A percentile compares a stretch with the other conserved stretches of the same genome.
Evolutionary conservation across 2,797 vertebrate species (phyloP).

Genomic region (Parambassis ranga): DNA sequence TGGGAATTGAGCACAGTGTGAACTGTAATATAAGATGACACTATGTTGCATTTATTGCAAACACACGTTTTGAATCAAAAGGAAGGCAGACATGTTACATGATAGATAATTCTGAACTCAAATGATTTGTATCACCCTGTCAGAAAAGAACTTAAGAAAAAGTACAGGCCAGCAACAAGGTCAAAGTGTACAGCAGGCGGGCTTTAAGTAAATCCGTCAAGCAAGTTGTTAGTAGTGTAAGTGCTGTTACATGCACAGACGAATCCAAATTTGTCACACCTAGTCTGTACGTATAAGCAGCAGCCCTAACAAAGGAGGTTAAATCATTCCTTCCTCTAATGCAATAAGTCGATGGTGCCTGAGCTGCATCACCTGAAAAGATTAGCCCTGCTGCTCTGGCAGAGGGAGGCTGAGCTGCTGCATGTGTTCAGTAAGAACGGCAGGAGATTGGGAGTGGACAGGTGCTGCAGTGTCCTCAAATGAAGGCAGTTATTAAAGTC

Average conservation of each 20-base stretch:
- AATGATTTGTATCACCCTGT: too few species aligned
- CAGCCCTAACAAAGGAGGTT: constrained; percentile 47
- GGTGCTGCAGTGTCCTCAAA: constrained; percentile 45
- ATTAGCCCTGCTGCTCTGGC: constrained; percentile 57
- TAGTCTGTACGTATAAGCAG: constrained; percentile 5
- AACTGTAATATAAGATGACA: too few species aligned
- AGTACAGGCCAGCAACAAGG: background rate
- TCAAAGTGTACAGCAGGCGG: background rate
- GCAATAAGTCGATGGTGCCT: constrained; percentile 68
- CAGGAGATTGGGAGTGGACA: background rate
- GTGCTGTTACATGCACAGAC: background rate
- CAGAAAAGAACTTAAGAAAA: background rate
- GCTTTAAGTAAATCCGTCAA: constrained; percentile 4
- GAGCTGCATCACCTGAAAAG: constrained; percentile 65
- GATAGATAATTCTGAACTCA: too few species aligned
- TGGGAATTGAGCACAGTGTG: background rate
- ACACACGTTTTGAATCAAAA: background rate
- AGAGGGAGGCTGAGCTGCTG: constrained; percentile 1
- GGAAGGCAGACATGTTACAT: background rate
- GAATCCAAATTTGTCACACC: constrained; percentile 22
- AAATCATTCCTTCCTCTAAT: constrained; percentile 63
- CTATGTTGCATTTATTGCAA: background rate
- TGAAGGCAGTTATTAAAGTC: constrained; percentile 73
- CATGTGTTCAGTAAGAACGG: constrained; percentile 7
- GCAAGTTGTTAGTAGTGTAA: background rate